These are phyloP conservation scores for Pomacea canaliculata DNA, from an alignment of 2,888 invertebrate species.

Conservation along the genomic window DNA sequence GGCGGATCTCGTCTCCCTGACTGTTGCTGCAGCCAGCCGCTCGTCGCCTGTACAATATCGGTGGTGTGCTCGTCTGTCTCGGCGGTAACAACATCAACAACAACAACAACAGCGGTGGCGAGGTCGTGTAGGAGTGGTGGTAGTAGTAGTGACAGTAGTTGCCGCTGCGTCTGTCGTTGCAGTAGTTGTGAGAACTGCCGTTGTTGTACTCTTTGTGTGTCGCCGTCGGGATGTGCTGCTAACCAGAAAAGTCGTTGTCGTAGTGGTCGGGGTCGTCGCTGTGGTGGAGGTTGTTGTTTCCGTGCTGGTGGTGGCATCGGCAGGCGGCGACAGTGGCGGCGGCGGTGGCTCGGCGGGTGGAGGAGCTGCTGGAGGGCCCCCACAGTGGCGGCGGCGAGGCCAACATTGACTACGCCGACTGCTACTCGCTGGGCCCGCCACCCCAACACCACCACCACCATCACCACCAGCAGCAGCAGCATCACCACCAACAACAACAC, in stretches of 20 bases:
- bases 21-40: no score
- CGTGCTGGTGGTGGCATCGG: slow-evolving; percentile 1
- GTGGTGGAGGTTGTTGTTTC: not conserved
- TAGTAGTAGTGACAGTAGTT: no score
- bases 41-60: no score
- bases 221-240: no score
- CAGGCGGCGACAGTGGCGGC: slow-evolving; percentile 25
- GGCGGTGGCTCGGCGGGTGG: slow-evolving; percentile 27
- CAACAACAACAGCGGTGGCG: no score
- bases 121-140: no score
- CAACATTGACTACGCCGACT: slow-evolving; percentile 9
- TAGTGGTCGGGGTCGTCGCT: not conserved
- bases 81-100: no score
- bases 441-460: slow-evolving; percentile 9
- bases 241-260: not conserved
- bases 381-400: slow-evolving; percentile 11
- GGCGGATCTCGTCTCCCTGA: no score
- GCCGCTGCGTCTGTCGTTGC: no score
- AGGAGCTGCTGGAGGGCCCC: slow-evolving; percentile 26
- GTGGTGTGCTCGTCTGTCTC: no score
- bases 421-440: slow-evolving; percentile 9
- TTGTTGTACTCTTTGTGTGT: no score
- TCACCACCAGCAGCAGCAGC: slow-evolving; percentile 9
- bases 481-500: not conserved
- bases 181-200: no score